Percentiles rank a stretch among this genome's conserved stretches.
Evolutionary conservation across 2,113 vertebrate species (phyloP).

Genomic region (Vidua macroura): DNA sequence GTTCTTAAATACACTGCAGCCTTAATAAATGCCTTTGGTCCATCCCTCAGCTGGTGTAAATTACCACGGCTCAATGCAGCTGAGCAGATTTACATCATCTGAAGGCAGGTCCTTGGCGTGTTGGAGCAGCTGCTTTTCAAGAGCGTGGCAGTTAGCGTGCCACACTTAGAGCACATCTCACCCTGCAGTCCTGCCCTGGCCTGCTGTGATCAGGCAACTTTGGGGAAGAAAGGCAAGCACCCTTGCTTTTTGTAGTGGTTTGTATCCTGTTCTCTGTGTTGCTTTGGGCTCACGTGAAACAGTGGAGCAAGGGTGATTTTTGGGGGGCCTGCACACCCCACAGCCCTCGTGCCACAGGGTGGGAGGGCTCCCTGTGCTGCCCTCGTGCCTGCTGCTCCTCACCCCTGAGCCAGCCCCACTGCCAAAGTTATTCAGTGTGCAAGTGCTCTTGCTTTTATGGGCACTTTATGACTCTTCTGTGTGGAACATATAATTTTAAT

Average conservation of each 20-base stretch:
- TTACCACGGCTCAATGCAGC: conserved; percentile 23
- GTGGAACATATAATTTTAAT: conserved; percentile 53
- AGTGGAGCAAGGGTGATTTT: accelerated
- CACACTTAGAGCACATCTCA: accelerated
- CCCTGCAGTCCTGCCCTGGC: neutral
- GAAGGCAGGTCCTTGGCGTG: neutral
- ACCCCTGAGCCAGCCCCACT: neutral
- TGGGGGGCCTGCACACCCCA: neutral
- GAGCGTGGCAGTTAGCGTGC: neutral
- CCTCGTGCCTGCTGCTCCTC: neutral
- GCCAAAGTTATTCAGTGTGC: neutral
- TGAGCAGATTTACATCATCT: conserved; percentile 33
- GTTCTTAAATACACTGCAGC: conserved; percentile 56
- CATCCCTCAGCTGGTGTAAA: conserved; percentile 42
- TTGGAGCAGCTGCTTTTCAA: neutral
- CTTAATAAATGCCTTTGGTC: conserved; percentile 41
- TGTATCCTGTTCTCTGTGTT: neutral
- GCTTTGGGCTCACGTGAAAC: neutral
- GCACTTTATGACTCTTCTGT: neutral
- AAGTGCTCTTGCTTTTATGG: conserved; percentile 34
- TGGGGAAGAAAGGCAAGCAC: neutral
- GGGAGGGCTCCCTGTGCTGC: neutral
- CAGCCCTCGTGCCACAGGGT: accelerated
- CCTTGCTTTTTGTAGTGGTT: neutral
- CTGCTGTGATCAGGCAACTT: neutral